These are phyloP conservation scores for Drosophila cracens DNA, from an alignment of 2,888 invertebrate species.

Conservation along the genomic window DNA sequence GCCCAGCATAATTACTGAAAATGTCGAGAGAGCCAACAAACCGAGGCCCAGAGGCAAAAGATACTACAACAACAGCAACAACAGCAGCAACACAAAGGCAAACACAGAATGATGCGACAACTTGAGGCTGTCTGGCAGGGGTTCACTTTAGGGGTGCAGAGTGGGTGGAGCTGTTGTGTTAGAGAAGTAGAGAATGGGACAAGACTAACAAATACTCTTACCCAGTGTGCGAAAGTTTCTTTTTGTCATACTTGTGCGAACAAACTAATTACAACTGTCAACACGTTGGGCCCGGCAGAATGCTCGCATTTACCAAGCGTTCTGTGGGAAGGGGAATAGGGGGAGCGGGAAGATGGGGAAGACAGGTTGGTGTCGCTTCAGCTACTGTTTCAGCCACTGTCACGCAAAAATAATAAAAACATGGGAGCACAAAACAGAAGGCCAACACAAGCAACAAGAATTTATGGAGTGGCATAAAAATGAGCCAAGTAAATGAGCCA, in stretches of 20 bases:
- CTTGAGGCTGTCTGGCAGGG: conserved; percentile 26
- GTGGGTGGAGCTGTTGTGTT: not conserved
- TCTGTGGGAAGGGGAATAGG: not conserved
- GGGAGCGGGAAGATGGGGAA: not conserved
- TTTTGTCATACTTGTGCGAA: conserved; percentile 81
- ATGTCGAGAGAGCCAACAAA: conserved; percentile 29
- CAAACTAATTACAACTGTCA: conserved; percentile 81
- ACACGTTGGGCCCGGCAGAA: conserved; percentile 58
- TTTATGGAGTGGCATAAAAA: conserved; percentile 68
- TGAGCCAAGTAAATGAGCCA: conserved; percentile 33
- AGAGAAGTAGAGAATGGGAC: conserved; percentile 11
- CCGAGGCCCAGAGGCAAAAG: conserved; percentile 11
- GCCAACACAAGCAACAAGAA: conserved; percentile 39
- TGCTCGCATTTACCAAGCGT: conserved; percentile 3
- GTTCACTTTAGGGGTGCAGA: not conserved
- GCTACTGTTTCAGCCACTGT: conserved; percentile 45
- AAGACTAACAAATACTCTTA: conserved; percentile 49
- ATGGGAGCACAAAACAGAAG: conserved; percentile 29
- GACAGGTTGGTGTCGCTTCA: conserved; percentile 41
- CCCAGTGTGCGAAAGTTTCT: conserved; percentile 61
- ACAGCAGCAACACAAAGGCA: conserved; percentile 22
- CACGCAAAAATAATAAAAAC: conserved; percentile 61
- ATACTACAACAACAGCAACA: conserved; percentile 6
- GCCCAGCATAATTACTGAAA: conserved; percentile 73
- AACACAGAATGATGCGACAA: conserved; percentile 50